Conservation (phyloP, 1,140 invertebrate species). For the Solen grandis region DNA sequence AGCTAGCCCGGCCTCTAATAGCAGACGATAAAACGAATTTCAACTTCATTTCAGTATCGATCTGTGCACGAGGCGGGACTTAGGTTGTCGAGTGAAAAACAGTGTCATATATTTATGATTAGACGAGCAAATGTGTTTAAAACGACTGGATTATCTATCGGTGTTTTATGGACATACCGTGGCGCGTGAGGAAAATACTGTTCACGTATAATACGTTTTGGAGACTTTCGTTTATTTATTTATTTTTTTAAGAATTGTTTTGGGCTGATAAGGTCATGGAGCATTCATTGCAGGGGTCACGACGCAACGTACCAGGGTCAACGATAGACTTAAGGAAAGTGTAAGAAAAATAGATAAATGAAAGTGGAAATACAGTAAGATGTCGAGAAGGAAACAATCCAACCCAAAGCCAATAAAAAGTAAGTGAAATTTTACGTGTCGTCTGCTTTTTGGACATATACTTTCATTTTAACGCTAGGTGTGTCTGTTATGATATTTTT, state of each 20-base stretch:
- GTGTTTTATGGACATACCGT: no score
- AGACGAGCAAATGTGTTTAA: not conserved
- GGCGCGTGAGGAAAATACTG: not conserved
- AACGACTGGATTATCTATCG: no score
- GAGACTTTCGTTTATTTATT: not conserved
- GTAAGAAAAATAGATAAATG: conserved; percentile 19
- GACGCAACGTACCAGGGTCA: conserved; percentile 41
- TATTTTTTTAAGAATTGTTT: conserved; percentile 8
- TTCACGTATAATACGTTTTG: not conserved
- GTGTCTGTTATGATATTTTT: no score
- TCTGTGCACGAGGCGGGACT: conserved; percentile 9
- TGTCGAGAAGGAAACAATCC: conserved; percentile 48
- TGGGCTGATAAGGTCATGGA: conserved; percentile 23
- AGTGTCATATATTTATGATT: not conserved
- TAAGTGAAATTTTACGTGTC: conserved; percentile 42
- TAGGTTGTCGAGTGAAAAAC: not conserved
- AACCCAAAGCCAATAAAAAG: conserved; percentile 52
- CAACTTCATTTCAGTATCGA: conserved; percentile 40
- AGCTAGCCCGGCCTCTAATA: conserved; percentile 31
- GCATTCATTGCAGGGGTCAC: conserved; percentile 33
- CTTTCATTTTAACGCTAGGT: no score
- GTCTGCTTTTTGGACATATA: no score
- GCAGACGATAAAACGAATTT: conserved; percentile 38
- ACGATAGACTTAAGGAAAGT: conserved; percentile 20
- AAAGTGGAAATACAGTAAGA: conserved; percentile 16